A percentile compares a stretch with the other conserved stretches of the same genome.
Evolutionary conservation across 30 jellyfish, hydroid and myxozoan species (phyloP).

Genomic region (Sanderia malayensis): DNA sequence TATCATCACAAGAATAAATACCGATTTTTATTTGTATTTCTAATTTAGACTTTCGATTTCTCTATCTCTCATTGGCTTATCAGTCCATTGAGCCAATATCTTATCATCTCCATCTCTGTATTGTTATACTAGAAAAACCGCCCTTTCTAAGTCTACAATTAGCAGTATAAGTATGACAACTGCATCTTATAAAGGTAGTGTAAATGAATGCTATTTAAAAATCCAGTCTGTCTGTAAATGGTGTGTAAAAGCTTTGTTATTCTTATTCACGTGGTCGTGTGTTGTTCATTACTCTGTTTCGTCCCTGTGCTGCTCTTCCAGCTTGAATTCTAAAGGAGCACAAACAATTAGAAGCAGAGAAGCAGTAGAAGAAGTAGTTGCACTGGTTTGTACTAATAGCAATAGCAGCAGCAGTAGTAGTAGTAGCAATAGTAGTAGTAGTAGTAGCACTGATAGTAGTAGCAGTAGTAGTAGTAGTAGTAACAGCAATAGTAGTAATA

Average conservation of each 20-base stretch:
- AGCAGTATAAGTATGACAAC: conserved; percentile 6
- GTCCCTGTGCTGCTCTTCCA: conserved; percentile 53
- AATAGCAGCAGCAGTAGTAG: too few species aligned
- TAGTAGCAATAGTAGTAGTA: too few species aligned
- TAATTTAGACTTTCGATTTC: background rate
- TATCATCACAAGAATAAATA: background rate
- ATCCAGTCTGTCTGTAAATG: conserved; percentile 31
- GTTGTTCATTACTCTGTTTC: conserved; percentile 51
- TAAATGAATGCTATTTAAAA: conserved; percentile 43
- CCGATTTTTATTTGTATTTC: background rate
- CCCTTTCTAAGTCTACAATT: background rate
- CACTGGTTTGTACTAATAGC: too few species aligned
- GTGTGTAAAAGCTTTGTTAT: conserved; percentile 21
- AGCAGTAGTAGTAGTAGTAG: too few species aligned
- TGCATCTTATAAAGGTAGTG: conserved; percentile 28
- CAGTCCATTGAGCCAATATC: too few species aligned
- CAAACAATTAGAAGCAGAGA: too few species aligned
- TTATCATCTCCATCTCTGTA: too few species aligned
- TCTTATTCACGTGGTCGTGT: conserved; percentile 49
- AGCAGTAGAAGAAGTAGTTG: too few species aligned
- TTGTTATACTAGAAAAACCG: background rate
- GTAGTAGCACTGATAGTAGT: too few species aligned
- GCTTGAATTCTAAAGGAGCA: conserved; percentile 58
- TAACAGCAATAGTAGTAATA: too few species aligned
- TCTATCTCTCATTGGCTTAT: background rate